Evolutionary conservation across 2,113 vertebrate species (phyloP).

Genomic region (Anthoscopus minutus): DNA sequence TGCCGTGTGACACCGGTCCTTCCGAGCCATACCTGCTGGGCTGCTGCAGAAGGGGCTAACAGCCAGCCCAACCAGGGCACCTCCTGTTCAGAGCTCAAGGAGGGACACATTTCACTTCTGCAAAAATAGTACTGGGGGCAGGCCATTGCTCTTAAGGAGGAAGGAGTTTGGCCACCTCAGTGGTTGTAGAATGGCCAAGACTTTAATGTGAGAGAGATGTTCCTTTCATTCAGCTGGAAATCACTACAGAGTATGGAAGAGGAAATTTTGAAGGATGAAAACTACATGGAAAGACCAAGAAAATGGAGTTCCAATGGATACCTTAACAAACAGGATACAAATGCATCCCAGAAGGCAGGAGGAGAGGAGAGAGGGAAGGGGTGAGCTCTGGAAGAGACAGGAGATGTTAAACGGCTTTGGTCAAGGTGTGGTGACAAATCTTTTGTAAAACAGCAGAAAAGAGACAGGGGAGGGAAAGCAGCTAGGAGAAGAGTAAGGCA

Average conservation of each 20-base stretch:
- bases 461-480: not conserved
- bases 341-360: not conserved
- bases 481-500: not conserved
- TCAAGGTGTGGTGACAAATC: not conserved
- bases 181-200: not conserved
- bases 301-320: not conserved
- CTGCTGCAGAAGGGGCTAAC: not conserved
- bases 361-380: not conserved
- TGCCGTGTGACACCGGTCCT: not conserved
- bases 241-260: not conserved
- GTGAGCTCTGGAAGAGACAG: not conserved
- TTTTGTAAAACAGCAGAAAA: not conserved
- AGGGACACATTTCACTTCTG: not conserved
- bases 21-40: not conserved
- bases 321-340: not conserved
- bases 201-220: not conserved
- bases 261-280: not conserved
- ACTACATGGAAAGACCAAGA: not conserved
- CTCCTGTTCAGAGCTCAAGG: not conserved
- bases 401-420: not conserved
- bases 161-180: rapidly evolving
- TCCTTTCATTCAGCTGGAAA: not conserved
- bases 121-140: not conserved
- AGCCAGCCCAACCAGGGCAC: not conserved
- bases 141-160: not conserved